Evolutionary conservation across 1,140 invertebrate species (phyloP), one percentile per base, ranked within the genome.

Genomic region (Megalopta genalis): DNA sequence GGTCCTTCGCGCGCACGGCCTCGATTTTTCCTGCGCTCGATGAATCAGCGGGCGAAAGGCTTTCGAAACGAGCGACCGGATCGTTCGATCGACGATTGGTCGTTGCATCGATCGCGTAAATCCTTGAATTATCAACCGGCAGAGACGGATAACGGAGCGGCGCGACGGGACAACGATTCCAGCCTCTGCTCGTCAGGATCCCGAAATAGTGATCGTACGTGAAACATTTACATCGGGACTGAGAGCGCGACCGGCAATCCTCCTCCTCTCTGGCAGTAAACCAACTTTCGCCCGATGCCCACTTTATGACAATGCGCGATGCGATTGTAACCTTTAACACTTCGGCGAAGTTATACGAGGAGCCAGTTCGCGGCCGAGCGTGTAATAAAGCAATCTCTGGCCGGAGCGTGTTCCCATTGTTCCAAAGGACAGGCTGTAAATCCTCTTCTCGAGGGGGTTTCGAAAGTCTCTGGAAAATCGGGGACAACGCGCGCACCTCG

Each of bases 201-300:
- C 85, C 84, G 87, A 90, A 90, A 90, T 90, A 90, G 88, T 86
- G 83, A 66, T 52, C 72, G 83, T 52, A 82, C 73, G 79, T 87
- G 85, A 70, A 83, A 71, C 87, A 88, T 89, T 90, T 86, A 85
- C 87, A 65, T 85, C 86, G 81, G 21, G 84, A 81, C 78, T 86
- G 83, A 89, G 77, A 12, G 49, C 49, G 49, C 81, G 82, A 87
- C 85, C 84, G 74, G 73, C 77, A 70, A 86, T 87, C 81, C 54
- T 84, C 84, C 72, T 78, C 82, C 78, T 74, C 82, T 67, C 86
- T 91, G 89, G 89, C 90, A 90, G 74, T 84, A 84, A 87, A 90
- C 88, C 90, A 91, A 89, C 86, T 82, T 87, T 87, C 84, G 65
- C 79, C 78, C 81, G 87, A 90, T 87, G 77, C 78, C 70, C 77